These are phyloP conservation scores for Microtus montanus DNA, from an alignment of 2,113 vertebrate genomes.

Conservation along the genomic window DNA sequence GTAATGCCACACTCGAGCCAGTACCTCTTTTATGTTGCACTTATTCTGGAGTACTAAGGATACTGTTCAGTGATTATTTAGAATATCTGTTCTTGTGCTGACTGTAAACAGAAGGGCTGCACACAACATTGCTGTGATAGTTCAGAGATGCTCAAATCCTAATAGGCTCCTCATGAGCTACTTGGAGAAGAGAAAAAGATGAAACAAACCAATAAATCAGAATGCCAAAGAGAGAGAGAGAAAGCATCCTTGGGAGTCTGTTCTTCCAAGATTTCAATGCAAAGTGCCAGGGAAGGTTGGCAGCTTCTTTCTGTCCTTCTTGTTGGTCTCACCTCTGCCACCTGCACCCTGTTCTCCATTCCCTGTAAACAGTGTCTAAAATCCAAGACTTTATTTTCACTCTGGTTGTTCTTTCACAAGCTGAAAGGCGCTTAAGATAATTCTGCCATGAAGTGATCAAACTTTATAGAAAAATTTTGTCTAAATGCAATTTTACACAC, in stretches of 20 bases:
- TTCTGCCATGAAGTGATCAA: conserved; percentile 44
- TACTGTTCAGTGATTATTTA: neutral
- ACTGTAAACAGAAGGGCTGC: neutral
- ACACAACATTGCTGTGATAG: neutral
- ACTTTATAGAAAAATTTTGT: conserved; percentile 34
- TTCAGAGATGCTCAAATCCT: neutral
- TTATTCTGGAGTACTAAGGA: neutral
- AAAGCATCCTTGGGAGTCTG: neutral
- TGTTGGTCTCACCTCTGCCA: neutral
- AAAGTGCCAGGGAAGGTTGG: rapidly evolving
- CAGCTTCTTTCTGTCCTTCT: neutral
- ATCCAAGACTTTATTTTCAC: neutral
- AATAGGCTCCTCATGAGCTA: rapidly evolving
- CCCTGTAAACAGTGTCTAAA: neutral
- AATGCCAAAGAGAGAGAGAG: neutral
- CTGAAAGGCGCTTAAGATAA: conserved; percentile 27
- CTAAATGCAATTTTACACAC: conserved; percentile 36
- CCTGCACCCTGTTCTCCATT: neutral
- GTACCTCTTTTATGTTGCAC: neutral
- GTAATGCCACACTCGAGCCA: neutral
- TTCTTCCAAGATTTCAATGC: neutral
- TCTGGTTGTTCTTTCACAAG: neutral
- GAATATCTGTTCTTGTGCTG: neutral
- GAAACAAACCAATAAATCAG: neutral
- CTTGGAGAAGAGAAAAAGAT: neutral